Evolutionary conservation across 2,888 invertebrate genomes (phyloP).

Genomic region (Morpho achilles): DNA sequence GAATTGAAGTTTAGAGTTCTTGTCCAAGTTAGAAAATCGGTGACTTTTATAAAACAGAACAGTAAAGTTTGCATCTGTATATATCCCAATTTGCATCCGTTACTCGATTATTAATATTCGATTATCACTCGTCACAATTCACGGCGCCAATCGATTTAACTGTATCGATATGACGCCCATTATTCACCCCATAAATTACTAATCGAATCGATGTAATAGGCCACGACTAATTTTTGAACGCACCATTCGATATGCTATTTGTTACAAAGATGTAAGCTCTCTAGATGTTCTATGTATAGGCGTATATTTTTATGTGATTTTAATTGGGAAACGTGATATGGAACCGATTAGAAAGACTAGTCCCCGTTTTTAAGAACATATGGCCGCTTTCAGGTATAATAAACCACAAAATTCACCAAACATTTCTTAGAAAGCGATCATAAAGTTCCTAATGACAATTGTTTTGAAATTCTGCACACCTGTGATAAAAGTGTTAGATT

Average conservation of each 20-base stretch:
- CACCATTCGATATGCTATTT: slow-evolving; percentile 54
- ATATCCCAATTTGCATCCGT: slow-evolving; percentile 36
- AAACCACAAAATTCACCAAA: no score
- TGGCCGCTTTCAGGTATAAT: no score
- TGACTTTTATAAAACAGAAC: no score
- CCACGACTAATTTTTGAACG: slow-evolving; percentile 67
- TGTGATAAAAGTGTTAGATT: no score
- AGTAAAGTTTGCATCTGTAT: background rate
- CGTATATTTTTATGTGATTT: background rate
- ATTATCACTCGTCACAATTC: slow-evolving; percentile 44
- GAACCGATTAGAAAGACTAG: background rate
- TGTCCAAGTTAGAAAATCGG: no score
- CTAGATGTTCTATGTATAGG: slow-evolving; percentile 37
- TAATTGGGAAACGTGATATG: background rate
- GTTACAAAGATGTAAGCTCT: slow-evolving; percentile 37
- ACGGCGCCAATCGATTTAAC: slow-evolving; percentile 53
- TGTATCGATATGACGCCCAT: slow-evolving; percentile 60
- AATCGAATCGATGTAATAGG: slow-evolving; percentile 73
- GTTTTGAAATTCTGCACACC: no score
- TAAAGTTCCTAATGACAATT: no score
- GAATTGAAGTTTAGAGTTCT: no score
- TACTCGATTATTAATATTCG: slow-evolving; percentile 44
- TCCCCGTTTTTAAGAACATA: no score
- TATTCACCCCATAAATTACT: slow-evolving; percentile 74
- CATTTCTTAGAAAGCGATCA: no score